These are phyloP conservation scores for Pasiphila rectangulata DNA, from an alignment of 2,888 invertebrate genomes.

Conservation along the genomic window DNA sequence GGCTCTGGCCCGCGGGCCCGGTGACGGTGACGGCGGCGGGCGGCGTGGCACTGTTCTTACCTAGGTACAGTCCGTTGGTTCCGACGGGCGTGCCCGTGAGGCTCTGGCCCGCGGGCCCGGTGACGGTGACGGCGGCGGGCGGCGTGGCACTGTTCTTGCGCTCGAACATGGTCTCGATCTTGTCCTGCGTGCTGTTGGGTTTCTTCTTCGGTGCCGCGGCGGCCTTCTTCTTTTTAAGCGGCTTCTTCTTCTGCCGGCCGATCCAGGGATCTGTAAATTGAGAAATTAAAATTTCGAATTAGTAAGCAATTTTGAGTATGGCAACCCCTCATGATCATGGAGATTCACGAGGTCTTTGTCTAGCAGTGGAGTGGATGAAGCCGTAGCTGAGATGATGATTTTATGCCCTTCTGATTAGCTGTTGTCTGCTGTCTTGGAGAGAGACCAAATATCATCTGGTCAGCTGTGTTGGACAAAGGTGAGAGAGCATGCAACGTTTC, in stretches of 20 bases:
- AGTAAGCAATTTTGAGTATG: too few relatives aligned
- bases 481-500: too few relatives aligned
- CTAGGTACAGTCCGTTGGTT: slow-evolving; percentile 69
- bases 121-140: slow-evolving; percentile 41
- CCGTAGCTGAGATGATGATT: too few relatives aligned
- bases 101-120: slow-evolving; percentile 52
- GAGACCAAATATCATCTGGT: too few relatives aligned
- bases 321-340: too few relatives aligned
- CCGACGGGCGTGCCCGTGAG: slow-evolving; percentile 72
- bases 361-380: too few relatives aligned
- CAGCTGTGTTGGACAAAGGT: too few relatives aligned
- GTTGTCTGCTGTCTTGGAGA: too few relatives aligned
- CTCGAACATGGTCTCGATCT: slow-evolving; percentile 86
- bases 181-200: slow-evolving; percentile 86
- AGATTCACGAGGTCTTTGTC: too few relatives aligned
- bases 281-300: not conserved
- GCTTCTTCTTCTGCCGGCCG: slow-evolving; percentile 82
- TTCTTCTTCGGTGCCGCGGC: slow-evolving; percentile 76
- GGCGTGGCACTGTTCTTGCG: slow-evolving; percentile 60
- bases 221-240: slow-evolving; percentile 82
- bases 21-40: slow-evolving; percentile 42
- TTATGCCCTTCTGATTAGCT: too few relatives aligned
- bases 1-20: slow-evolving; percentile 54
- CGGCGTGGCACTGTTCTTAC: slow-evolving; percentile 49
- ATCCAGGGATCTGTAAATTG: slow-evolving; percentile 87